A percentile compares a stretch with the other conserved stretches of the same genome.
phyloP scores from a whole-genome alignment of 2,113 vertebrate genomes.

The pig (Sus scrofa) region DNA sequence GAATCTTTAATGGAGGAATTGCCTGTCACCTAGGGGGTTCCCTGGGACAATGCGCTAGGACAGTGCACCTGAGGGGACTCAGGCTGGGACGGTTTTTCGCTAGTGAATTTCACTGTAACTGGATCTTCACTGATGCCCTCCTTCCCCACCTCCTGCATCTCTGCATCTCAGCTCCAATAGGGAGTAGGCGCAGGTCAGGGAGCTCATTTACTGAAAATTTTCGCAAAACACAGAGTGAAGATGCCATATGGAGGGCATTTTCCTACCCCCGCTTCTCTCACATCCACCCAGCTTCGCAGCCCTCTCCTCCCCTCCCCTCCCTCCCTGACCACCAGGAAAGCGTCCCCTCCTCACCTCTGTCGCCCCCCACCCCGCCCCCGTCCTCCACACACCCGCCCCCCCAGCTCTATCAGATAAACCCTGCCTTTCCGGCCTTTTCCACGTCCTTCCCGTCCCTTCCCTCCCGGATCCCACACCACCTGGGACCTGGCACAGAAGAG shows the following conservation, averaged over 20 bases:
- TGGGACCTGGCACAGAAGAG: background rate
- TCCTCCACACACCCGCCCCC: too few relatives aligned
- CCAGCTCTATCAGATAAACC: background rate
- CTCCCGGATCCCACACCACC: background rate
- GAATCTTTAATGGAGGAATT: background rate
- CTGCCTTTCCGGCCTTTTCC: background rate
- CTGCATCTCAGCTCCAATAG: background rate
- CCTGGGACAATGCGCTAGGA: background rate
- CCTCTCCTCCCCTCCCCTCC: background rate
- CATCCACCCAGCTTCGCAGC: background rate
- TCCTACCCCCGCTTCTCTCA: background rate
- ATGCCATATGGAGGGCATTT: background rate
- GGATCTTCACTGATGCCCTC: background rate
- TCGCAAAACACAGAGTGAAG: background rate
- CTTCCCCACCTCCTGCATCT: background rate
- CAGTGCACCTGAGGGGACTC: background rate
- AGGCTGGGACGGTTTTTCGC: background rate
- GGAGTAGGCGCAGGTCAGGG: background rate
- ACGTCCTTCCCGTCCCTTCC: background rate
- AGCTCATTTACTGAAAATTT: background rate
- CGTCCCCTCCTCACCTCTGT: too few relatives aligned
- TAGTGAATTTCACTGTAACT: background rate
- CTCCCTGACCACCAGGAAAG: too few relatives aligned
- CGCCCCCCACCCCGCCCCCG: background rate
- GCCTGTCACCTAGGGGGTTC: background rate